Conservation (phyloP, 2,888 invertebrate species). For the Cenopis cana region DNA sequence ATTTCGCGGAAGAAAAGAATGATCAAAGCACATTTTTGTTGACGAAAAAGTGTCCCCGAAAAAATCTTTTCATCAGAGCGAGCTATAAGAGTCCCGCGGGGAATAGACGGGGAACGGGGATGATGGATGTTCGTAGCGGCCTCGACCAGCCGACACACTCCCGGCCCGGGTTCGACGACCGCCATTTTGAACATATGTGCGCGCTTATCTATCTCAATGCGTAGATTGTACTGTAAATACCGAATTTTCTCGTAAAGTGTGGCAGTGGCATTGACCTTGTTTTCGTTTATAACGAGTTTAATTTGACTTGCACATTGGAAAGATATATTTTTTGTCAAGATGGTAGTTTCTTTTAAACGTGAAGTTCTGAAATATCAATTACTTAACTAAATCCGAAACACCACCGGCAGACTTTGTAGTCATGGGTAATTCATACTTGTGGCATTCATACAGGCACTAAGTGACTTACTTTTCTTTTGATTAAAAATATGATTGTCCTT, state of each 20-base stretch:
- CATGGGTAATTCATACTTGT: no score
- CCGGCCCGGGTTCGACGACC: slow-evolving; percentile 68
- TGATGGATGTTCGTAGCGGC: slow-evolving; percentile 71
- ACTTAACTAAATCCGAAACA: no score
- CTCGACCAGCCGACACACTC: slow-evolving; percentile 84
- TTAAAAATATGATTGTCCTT: not conserved
- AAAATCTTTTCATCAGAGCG: slow-evolving; percentile 6
- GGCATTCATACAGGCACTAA: not conserved
- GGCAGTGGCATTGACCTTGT: not conserved
- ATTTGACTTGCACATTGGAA: not conserved
- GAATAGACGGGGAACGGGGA: slow-evolving; percentile 61
- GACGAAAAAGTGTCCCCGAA: not conserved
- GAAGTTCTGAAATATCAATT: no score
- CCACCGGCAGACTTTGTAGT: no score
- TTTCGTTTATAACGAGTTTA: not conserved
- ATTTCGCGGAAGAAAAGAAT: not conserved
- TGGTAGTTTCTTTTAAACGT: no score
- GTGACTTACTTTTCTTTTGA: not conserved
- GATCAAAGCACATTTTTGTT: not conserved
- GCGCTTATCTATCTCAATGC: slow-evolving; percentile 33
- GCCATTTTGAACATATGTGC: slow-evolving; percentile 65
- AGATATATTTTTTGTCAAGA: not conserved
- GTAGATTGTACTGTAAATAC: not conserved
- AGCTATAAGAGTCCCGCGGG: slow-evolving; percentile 45
- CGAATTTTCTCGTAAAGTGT: not conserved